phyloP scores from a whole-genome alignment of 1,140 invertebrate species.

The Magallana ariakensis region DNA sequence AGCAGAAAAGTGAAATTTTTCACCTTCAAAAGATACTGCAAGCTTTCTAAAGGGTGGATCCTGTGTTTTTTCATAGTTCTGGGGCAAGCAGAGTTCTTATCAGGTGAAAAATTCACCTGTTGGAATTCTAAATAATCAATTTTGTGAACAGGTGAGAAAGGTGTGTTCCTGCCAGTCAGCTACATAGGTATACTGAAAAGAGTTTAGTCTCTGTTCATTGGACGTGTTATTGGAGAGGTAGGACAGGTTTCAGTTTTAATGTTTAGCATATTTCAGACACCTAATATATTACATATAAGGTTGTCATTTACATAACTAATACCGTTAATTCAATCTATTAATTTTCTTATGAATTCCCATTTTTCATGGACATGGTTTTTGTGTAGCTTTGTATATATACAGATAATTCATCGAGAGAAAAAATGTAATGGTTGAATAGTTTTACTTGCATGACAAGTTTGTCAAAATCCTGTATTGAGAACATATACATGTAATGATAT shows the following conservation, averaged over 20 bases:
- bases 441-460: constrained; percentile 11
- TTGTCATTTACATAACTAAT: neutral
- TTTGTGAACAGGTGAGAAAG: constrained; percentile 2
- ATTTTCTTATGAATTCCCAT: neutral
- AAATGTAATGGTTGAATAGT: neutral
- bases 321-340: neutral
- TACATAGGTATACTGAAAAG: neutral
- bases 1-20: constrained; percentile 24
- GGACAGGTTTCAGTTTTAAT: neutral
- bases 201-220: constrained; percentile 10
- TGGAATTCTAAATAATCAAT: neutral
- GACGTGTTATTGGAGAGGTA: neutral
- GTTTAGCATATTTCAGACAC: neutral
- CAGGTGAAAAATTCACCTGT: constrained; percentile 25
- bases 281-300: neutral
- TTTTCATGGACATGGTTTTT: neutral
- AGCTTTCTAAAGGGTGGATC: neutral
- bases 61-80: neutral
- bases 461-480: too few relatives aligned
- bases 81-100: neutral
- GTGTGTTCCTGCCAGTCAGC: neutral
- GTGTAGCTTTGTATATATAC: neutral
- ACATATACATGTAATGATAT: too few relatives aligned
- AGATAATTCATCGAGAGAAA: neutral
- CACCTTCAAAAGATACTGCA: constrained; percentile 1